These are phyloP conservation scores for Ditula angustiorana DNA, from an alignment of 2,888 invertebrate species.

Conservation along the genomic window DNA sequence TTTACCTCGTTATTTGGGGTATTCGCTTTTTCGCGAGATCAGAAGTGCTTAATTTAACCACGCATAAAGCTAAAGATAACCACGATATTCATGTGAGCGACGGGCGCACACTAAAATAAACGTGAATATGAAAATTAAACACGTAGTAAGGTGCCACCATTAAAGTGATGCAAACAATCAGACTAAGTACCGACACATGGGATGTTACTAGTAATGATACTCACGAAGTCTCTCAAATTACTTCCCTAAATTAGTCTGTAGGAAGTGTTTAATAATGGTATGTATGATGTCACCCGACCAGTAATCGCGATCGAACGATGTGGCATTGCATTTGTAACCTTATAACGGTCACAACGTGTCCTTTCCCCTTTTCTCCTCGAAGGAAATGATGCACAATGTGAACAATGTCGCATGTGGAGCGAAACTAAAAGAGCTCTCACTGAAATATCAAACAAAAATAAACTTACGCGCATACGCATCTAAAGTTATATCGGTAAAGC, in stretches of 20 bases:
- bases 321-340: conserved; percentile 19
- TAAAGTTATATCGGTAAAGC: conserved; percentile 1
- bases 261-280: background rate
- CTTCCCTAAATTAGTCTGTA: conserved; percentile 5
- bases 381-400: conserved; percentile 37
- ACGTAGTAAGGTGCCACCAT: background rate
- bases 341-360: conserved; percentile 33
- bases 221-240: background rate
- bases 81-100: no score
- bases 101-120: no score
- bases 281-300: conserved; percentile 36
- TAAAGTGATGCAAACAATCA: background rate
- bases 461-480: background rate
- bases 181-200: background rate
- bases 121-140: no score
- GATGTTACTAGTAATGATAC: background rate
- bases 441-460: background rate
- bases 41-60: no score
- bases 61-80: no score
- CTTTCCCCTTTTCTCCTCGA: conserved; percentile 43
- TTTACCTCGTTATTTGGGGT: no score
- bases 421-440: conserved; percentile 18
- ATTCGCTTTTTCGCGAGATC: no score
- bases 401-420: conserved; percentile 38
- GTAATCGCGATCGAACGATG: conserved; percentile 2